A percentile compares a stretch with the other conserved stretches of the same genome.
Conservation (phyloP, 2,888 invertebrate species). For the Tachina grossa region DNA sequence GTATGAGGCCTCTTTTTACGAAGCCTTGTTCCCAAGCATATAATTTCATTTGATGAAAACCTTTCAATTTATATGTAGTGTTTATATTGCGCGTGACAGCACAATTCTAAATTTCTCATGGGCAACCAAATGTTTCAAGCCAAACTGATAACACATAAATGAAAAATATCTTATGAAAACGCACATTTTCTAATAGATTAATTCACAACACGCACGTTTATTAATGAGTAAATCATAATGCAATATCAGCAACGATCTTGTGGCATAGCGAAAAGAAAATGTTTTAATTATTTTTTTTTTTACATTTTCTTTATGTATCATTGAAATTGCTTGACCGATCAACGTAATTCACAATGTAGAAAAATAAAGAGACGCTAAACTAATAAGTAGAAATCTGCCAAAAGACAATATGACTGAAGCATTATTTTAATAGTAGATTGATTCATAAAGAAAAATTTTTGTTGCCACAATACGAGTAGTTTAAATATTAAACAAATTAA, state of each 20-base stretch:
- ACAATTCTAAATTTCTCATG: constrained; percentile 58
- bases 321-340: constrained; percentile 29
- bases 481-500: too few species aligned
- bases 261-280: neutral
- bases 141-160: constrained; percentile 58
- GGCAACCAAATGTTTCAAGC: constrained; percentile 56
- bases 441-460: too few species aligned
- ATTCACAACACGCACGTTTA: constrained; percentile 46
- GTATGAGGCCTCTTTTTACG: neutral
- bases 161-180: constrained; percentile 49
- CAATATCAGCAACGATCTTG: constrained; percentile 22
- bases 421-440: too few species aligned
- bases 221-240: constrained; percentile 7
- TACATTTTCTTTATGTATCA: neutral
- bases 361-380: neutral
- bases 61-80: constrained; percentile 18
- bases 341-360: constrained; percentile 1
- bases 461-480: too few species aligned
- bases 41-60: neutral
- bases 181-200: constrained; percentile 51
- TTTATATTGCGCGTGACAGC: constrained; percentile 38
- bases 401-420: neutral
- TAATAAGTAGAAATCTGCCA: too few species aligned
- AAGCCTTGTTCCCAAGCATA: neutral
- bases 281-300: constrained; percentile 2